These are phyloP conservation scores for Marcusenius ussheri DNA, from an alignment of 2,113 vertebrate genomes.

Conservation along the genomic window DNA sequence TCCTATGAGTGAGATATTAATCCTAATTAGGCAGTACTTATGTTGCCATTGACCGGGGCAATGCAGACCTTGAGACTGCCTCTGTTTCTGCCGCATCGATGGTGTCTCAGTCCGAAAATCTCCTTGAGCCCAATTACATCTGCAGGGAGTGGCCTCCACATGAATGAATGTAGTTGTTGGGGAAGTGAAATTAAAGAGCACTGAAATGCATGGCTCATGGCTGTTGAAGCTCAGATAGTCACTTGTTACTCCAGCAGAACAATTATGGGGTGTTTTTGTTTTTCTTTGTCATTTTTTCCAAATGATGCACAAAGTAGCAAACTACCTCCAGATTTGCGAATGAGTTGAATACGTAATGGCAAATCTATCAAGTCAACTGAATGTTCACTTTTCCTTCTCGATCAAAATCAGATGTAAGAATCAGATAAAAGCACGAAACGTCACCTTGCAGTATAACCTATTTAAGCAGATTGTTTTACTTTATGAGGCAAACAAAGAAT, in stretches of 20 bases:
- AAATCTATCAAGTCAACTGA: neutral
- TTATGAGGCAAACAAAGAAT: constrained; percentile 13
- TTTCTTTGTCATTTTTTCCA: neutral
- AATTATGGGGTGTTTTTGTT: neutral
- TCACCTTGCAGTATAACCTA: neutral
- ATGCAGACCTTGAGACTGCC: constrained; percentile 46
- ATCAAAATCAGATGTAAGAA: neutral
- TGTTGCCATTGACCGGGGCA: constrained; percentile 53
- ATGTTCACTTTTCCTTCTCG: neutral
- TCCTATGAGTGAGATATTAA: constrained; percentile 52
- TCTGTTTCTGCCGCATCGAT: constrained; percentile 34
- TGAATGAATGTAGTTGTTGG: constrained; percentile 21
- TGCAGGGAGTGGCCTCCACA: constrained; percentile 27
- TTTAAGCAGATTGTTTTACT: neutral
- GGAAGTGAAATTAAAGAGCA: constrained; percentile 1
- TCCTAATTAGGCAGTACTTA: constrained; percentile 58
- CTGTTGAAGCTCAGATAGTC: neutral
- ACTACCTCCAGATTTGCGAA: neutral
- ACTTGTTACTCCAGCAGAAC: neutral
- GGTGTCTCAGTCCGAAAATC: constrained; percentile 18
- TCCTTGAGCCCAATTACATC: constrained; percentile 48
- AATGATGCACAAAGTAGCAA: neutral
- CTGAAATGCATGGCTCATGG: neutral
- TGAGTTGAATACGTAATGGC: neutral
- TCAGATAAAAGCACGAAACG: neutral